phyloP scores from a whole-genome alignment of 2,888 invertebrate genomes.

The Tetramorium bicarinatum region DNA sequence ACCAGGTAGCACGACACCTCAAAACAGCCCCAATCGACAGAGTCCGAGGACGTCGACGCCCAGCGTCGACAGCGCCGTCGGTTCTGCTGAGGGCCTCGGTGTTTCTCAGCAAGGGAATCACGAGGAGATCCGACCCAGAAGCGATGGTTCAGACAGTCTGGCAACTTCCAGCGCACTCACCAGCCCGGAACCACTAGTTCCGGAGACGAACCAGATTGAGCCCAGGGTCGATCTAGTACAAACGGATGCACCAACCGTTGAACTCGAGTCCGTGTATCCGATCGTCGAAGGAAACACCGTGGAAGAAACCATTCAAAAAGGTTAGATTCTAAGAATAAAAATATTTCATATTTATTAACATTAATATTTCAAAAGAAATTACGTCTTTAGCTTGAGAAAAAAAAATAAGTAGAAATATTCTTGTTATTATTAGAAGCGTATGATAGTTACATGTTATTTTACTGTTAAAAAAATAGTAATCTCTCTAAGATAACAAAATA shows the following conservation, averaged over 20 bases:
- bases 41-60: constrained; percentile 87
- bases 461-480: not conserved
- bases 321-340: constrained; percentile 79
- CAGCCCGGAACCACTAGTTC: constrained; percentile 87
- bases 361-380: not conserved
- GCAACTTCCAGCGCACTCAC: constrained; percentile 87
- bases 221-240: constrained; percentile 84
- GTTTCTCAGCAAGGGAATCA: constrained; percentile 72
- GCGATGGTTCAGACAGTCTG: constrained; percentile 87
- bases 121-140: constrained; percentile 80
- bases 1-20: constrained; percentile 80
- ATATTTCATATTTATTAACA: not conserved
- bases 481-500: not conserved
- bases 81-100: constrained; percentile 88
- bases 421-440: not conserved
- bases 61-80: constrained; percentile 89
- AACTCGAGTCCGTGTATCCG: constrained; percentile 68
- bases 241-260: constrained; percentile 70
- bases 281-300: constrained; percentile 86
- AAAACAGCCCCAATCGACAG: constrained; percentile 83
- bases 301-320: constrained; percentile 88
- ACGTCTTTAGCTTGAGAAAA: not conserved
- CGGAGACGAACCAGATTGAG: constrained; percentile 84
- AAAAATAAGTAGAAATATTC: not conserved
- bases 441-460: not conserved